Evolutionary conservation across 2,888 invertebrate genomes (phyloP).

Genomic region (Dicranocentrus wangi): DNA sequence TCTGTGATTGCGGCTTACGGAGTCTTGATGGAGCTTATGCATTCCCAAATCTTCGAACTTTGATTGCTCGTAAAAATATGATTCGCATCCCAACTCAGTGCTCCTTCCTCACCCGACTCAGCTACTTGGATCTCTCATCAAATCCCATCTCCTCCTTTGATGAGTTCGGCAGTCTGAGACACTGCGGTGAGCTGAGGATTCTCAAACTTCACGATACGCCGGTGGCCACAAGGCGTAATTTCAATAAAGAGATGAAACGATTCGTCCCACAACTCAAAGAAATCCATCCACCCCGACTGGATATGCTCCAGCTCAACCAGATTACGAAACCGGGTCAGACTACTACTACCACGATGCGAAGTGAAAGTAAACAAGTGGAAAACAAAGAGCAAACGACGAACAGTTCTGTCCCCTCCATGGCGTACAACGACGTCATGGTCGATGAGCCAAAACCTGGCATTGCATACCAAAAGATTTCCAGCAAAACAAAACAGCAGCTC

Average conservation of each 20-base stretch:
- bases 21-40: conserved; percentile 68
- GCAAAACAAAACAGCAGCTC: conserved; percentile 33
- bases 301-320: conserved; percentile 34
- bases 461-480: conserved; percentile 52
- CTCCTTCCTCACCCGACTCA: conserved; percentile 60
- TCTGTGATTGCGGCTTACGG: conserved; percentile 65
- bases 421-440: conserved; percentile 44
- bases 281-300: conserved; percentile 50
- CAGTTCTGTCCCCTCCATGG: conserved; percentile 23
- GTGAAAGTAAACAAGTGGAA: conserved; percentile 40
- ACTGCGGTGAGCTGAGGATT: conserved; percentile 57
- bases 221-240: conserved; percentile 36
- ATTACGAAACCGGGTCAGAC: conserved; percentile 38
- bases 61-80: conserved; percentile 67
- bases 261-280: conserved; percentile 62
- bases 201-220: conserved; percentile 66
- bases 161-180: conserved; percentile 59
- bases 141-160: conserved; percentile 65
- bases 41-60: conserved; percentile 67
- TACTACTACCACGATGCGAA: conserved; percentile 26
- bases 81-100: conserved; percentile 62
- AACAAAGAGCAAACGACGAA: conserved; percentile 26
- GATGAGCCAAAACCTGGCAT: conserved; percentile 49
- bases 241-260: conserved; percentile 53
- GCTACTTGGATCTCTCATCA: conserved; percentile 65